Base-by-base conservation (phyloP, 2,113 vertebrate species). In the Melanotaenia duboulayi region DNA sequence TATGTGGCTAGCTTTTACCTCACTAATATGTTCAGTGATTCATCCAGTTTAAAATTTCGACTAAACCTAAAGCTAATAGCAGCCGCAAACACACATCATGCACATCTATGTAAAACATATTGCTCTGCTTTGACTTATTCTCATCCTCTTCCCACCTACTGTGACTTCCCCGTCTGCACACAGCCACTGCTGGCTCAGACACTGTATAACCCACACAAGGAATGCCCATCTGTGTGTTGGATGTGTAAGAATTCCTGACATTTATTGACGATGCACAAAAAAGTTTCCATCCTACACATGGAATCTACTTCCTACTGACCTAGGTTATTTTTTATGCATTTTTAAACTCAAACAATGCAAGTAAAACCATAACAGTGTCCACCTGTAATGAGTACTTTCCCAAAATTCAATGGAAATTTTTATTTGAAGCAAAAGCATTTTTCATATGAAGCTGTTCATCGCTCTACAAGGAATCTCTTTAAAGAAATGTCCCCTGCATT, bases 161-260 rank as follows among this genome's bases (percentile, higher is more conserved):
- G 7, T 35, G 28, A 52, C 32, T 22, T 60, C 57, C 58, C 57
- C 32, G 28, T 71, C 11, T 54, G 55, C 54, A 75, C 51, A 75
- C 50, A 51, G 46, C 56, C 44, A 50, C 49, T 81, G 52, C 32
- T 78, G 64, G 52, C 62, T 78, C 66, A 14, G 16, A 9, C 2
- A 40, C 65, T 57, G 70, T 71, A 54, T 66, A 72, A 51, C 69
- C 84, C 87, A 84, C 81, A 60, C 69, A 51, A 74, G 65, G 66
- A 74, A 85, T 85, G 67, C 25, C 72, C 74, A 85, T 79, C 71
- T 89, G 82, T 65, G 78, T 78, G 81, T 65, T 78, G 67, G 50
- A 66, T 65, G 77, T 44, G 13, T 37, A 7, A 71, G 69, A 28
- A 82, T 78, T 76, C 70, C 35, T 65, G 68, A 64, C 70, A 78